Base-by-base conservation (phyloP, 2,888 invertebrate species). In the Coleophora flavipennella region DNA sequence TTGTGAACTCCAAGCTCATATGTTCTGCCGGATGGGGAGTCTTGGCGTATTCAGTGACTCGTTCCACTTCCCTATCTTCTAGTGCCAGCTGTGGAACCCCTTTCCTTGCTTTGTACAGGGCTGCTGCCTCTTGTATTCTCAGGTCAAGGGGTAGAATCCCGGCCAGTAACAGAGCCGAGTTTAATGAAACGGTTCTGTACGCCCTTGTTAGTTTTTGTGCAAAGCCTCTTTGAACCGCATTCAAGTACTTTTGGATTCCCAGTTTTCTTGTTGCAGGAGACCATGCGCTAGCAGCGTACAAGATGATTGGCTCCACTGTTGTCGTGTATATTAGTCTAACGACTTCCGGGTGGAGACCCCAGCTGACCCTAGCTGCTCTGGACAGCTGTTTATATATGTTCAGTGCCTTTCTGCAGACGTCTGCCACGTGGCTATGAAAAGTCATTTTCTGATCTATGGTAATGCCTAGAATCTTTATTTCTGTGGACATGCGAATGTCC, bases 111-210 rank as follows among this genome's bases (percentile, higher is more conserved):
- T 28, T 11, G 9, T 35, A 35, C 8, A 35, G 9, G 1, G 28
- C 3, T 9, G 35, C 35, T 8, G 28, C 34, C 11, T 40, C 29
- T 9, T 13, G 29, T 1, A 40, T 28, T 8, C 43, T 26, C 1
- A 47, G 35, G 39, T 43, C 44, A 1, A 47, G 36, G 8, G 45
- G 43, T 4, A 45, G 42, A n/a, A 49, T 13, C 13, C 45, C 43
- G 2, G 43, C 31, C 10, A 46, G 37, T 7, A 38, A 8, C 28
- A 44, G 31, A 1, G 41, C 40, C 1, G 46, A 36, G 29, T 38
- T 37, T 13, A 46, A 20, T 1, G 41, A 41, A 8, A 38, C 38
- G 2, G 41, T 38, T 2, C 32, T 26, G 29, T 41, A 41, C 1
- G 35, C 38, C 26, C n/a, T 26, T 6, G 14, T 12, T 1, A 41